These are phyloP conservation scores for Mesorhabditis spiculigera DNA, from an alignment of 2,888 invertebrate genomes.

Conservation along the genomic window DNA sequence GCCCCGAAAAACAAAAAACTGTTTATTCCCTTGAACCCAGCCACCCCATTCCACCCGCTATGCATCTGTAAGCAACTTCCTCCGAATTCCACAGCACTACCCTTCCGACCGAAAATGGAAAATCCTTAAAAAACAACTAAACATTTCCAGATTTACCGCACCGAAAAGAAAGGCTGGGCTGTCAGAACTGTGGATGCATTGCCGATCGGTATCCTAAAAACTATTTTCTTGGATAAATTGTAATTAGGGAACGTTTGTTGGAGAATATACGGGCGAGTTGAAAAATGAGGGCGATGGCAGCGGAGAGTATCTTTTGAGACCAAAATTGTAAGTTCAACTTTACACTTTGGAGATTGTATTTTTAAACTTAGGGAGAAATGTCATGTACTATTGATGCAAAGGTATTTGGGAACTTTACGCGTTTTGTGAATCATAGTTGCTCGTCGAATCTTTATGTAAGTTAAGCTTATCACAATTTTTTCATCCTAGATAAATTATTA, in stretches of 20 bases:
- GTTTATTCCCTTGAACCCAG: too few species aligned
- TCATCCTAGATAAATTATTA: background rate
- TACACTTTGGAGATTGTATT: background rate
- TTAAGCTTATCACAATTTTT: background rate
- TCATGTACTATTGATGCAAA: constrained; percentile 36
- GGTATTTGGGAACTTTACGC: constrained; percentile 32
- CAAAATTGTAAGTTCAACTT: constrained; percentile 19
- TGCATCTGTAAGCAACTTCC: background rate
- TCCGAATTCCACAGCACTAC: background rate
- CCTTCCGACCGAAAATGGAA: background rate
- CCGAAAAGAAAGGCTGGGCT: constrained; percentile 35
- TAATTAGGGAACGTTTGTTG: constrained; percentile 24
- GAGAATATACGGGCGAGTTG: constrained; percentile 41
- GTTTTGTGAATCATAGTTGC: constrained; percentile 43
- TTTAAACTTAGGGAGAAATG: constrained; percentile 21
- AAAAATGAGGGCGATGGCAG: constrained; percentile 24
- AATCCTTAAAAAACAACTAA: too few species aligned
- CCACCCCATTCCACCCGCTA: too few species aligned
- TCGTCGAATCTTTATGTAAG: constrained; percentile 35
- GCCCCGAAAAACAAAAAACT: too few species aligned
- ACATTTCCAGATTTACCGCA: constrained; percentile 30
- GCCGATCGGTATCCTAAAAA: constrained; percentile 11
- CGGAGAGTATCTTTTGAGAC: constrained; percentile 36
- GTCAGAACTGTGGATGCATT: constrained; percentile 24
- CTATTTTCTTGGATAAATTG: background rate